phyloP scores from a whole-genome alignment of 2,888 invertebrate species.

The Apodemia mormo region DNA sequence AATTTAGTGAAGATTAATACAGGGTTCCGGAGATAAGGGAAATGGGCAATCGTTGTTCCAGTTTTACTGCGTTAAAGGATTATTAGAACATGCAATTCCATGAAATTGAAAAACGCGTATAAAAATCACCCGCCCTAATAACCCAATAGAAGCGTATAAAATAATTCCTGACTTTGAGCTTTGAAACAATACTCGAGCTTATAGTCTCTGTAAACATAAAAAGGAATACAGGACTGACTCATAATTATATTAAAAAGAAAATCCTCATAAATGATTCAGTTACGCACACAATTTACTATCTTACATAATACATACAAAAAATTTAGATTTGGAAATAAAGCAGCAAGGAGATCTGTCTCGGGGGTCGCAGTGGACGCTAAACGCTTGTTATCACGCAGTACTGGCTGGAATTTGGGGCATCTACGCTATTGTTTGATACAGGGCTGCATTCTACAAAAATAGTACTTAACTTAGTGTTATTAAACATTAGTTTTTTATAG shows the following conservation, averaged over 20 bases:
- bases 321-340: slow-evolving; percentile 68
- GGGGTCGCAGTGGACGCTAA: slow-evolving; percentile 65
- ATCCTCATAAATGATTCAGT: slow-evolving; percentile 31
- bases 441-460: slow-evolving; percentile 42
- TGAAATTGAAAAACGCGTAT: too few relatives aligned
- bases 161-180: too few relatives aligned
- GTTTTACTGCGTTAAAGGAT: too few relatives aligned
- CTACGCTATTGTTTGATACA: slow-evolving; percentile 41
- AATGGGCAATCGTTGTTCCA: too few relatives aligned
- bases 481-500: neutral
- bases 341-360: slow-evolving; percentile 52
- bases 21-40: too few relatives aligned
- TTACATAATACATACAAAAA: slow-evolving; percentile 24
- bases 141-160: too few relatives aligned
- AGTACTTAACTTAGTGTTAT: too few relatives aligned
- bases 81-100: too few relatives aligned
- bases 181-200: too few relatives aligned
- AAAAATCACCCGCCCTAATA: too few relatives aligned
- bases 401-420: slow-evolving; percentile 34
- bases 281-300: slow-evolving; percentile 22
- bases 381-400: slow-evolving; percentile 81
- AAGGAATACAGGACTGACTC: neutral
- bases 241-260: slow-evolving; percentile 17
- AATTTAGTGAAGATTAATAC: too few relatives aligned
- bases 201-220: neutral